These are phyloP conservation scores for Rhinichthys klamathensis DNA, from an alignment of 2,113 vertebrate species.

Conservation along the genomic window DNA sequence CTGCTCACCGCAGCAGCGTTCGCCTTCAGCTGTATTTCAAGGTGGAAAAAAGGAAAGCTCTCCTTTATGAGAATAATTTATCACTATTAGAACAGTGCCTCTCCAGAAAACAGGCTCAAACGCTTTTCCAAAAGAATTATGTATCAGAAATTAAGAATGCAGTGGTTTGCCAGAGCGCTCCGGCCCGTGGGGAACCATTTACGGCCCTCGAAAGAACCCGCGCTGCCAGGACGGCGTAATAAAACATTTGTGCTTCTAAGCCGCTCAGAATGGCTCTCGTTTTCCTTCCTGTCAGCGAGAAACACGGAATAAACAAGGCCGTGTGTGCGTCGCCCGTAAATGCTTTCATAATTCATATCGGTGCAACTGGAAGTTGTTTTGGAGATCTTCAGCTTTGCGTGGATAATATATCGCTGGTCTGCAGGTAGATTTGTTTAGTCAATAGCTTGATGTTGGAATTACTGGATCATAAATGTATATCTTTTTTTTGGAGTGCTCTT, in stretches of 20 bases:
- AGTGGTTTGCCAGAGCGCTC: slow-evolving; percentile 77
- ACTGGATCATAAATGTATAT: slow-evolving; percentile 63
- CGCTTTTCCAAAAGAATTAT: slow-evolving; percentile 92
- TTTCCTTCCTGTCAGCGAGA: slow-evolving; percentile 93
- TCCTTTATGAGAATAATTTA: slow-evolving; percentile 98
- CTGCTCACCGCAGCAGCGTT: slow-evolving; percentile 62
- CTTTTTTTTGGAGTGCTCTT: background rate
- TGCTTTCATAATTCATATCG: slow-evolving; percentile 93
- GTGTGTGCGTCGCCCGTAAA: slow-evolving; percentile 84
- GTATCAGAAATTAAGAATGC: slow-evolving; percentile 96
- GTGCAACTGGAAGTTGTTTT: slow-evolving; percentile 69
- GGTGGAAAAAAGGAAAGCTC: slow-evolving; percentile 72
- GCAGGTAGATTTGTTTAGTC: slow-evolving; percentile 48
- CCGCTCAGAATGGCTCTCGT: slow-evolving; percentile 89
- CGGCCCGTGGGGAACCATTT: slow-evolving; percentile 89
- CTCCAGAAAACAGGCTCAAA: slow-evolving; percentile 79
- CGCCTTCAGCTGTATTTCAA: slow-evolving; percentile 72
- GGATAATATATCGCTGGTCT: slow-evolving; percentile 59
- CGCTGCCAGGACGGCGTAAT: slow-evolving; percentile 80
- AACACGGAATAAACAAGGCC: slow-evolving; percentile 94
- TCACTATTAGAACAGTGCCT: slow-evolving; percentile 92
- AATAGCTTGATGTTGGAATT: slow-evolving; percentile 62
- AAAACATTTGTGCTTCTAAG: slow-evolving; percentile 88
- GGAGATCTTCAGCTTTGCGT: slow-evolving; percentile 63
- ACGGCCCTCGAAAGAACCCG: slow-evolving; percentile 85